Evolutionary conservation across 2,113 vertebrate genomes (phyloP).

Genomic region (Salvelinus sp.): DNA sequence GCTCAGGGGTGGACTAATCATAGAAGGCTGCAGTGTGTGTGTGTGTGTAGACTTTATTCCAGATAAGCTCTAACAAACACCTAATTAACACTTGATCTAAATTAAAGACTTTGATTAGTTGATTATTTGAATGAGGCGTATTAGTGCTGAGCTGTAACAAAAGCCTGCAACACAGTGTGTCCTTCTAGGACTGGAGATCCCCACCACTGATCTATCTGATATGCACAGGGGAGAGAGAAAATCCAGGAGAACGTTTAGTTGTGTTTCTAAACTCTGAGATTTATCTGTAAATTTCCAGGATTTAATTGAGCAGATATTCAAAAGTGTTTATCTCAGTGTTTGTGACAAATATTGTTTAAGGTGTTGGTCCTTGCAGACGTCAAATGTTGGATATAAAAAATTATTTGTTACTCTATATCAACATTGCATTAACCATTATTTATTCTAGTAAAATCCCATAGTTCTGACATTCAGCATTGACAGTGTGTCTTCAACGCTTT

Average conservation of each 20-base stretch:
- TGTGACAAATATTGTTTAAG: too few species aligned
- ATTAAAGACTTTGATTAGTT: conserved; percentile 54
- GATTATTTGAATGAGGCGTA: conserved; percentile 42
- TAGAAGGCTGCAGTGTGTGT: conserved; percentile 20
- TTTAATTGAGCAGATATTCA: too few species aligned
- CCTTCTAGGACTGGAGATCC: neutral
- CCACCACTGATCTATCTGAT: neutral
- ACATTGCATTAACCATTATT: neutral
- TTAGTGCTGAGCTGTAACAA: conserved; percentile 34
- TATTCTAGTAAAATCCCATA: neutral
- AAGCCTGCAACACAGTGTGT: conserved; percentile 18
- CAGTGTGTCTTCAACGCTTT: neutral
- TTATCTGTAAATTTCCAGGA: too few species aligned
- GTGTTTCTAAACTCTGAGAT: too few species aligned
- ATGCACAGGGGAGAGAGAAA: neutral
- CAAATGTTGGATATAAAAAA: too few species aligned
- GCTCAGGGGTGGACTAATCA: conserved; percentile 19
- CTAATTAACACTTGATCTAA: conserved; percentile 15
- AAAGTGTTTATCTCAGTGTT: too few species aligned
- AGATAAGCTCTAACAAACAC: conserved; percentile 22
- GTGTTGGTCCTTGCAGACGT: too few species aligned
- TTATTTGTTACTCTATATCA: neutral
- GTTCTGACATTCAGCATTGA: conserved; percentile 1
- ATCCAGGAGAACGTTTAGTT: too few species aligned
- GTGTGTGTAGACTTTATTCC: conserved; percentile 25